Evolutionary conservation across 2,113 vertebrate genomes (phyloP), one percentile per base, ranked within the genome.

Genomic region (Cettia cetti): DNA sequence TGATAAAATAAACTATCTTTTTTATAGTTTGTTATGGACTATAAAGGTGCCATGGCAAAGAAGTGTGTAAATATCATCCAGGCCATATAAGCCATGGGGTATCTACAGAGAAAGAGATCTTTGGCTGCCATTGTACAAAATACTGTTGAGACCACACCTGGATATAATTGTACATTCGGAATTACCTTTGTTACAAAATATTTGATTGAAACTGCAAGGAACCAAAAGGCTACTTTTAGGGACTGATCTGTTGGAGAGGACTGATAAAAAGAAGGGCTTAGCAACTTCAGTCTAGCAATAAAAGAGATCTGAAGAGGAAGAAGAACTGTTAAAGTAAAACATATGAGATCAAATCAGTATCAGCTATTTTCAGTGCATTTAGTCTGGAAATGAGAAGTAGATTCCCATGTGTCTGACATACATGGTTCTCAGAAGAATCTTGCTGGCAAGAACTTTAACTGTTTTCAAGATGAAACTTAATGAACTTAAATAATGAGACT

Each of bases 1-100:
- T 59, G 0, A 49, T 33, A 15, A 13, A 44, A 70, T 6, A 50
- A 91, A 40, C 13, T 5, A 5, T 61, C 1, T 20, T 52, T 72
- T 79, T 68, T 5, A 63, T 11, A 7, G 4, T 54, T 54, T 59
- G 19, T 80, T 61, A 30, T 4, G 31, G 33, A 50, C 40, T 78
- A 7, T n/a, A 17, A 60, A 10, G 24, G 7, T 68, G 37, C 15
- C 19, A 1, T 28, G 22, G 21, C 0, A 0, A 86, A 65, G 26
- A 31, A 68, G 5, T 4, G 1, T 52, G 7, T 71, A 71, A 40
- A 56, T 76, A 4, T 63, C 31, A 82, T 56, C 27, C 77, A 82
- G 49, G 10, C n/a, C 26, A 11, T 49, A 7, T n/a, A 79, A 79
- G 5, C 19, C 28, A 49, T 5, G 1, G 27, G 24, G 30, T 72